Evolutionary conservation across 2,797 vertebrate genomes (phyloP).

Genomic region (Australoheros facetus): DNA sequence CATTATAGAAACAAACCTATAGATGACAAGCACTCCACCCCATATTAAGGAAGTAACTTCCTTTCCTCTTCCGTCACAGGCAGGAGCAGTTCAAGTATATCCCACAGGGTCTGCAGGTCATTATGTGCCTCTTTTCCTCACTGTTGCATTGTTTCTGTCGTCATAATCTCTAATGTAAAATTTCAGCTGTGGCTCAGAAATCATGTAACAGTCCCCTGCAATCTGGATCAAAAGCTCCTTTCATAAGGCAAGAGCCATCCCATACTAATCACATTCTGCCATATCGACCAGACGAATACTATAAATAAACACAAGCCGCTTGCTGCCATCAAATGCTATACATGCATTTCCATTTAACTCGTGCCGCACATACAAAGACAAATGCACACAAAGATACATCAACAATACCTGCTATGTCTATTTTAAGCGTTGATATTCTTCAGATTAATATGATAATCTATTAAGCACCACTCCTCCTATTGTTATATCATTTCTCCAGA

Average conservation of each 20-base stretch:
- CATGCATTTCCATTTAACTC: conserved; percentile 44
- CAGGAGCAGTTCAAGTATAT: conserved; percentile 23
- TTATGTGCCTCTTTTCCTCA: background rate
- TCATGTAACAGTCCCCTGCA: conserved; percentile 50
- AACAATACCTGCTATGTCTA: background rate
- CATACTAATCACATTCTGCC: conserved; percentile 72
- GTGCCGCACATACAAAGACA: background rate
- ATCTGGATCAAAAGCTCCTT: conserved; percentile 68
- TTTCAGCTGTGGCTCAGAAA: conserved; percentile 44
- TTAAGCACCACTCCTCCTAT: background rate
- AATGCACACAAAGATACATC: background rate
- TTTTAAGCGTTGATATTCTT: background rate
- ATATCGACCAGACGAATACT: conserved; percentile 63
- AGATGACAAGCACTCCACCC: conserved; percentile 18
- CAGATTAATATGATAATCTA: background rate
- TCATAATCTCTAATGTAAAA: conserved; percentile 55
- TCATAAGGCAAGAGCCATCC: conserved; percentile 50
- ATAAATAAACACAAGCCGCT: conserved; percentile 72
- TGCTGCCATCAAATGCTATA: conserved; percentile 36
- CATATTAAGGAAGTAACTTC: conserved; percentile 56
- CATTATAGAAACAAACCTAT: background rate
- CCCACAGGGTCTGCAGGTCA: conserved; percentile 18
- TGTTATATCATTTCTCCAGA: background rate
- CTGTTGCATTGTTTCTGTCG: conserved; percentile 35
- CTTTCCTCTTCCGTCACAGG: conserved; percentile 60